Conservation (phyloP, 2,888 invertebrate genomes). For the Aporophyla nigra region DNA sequence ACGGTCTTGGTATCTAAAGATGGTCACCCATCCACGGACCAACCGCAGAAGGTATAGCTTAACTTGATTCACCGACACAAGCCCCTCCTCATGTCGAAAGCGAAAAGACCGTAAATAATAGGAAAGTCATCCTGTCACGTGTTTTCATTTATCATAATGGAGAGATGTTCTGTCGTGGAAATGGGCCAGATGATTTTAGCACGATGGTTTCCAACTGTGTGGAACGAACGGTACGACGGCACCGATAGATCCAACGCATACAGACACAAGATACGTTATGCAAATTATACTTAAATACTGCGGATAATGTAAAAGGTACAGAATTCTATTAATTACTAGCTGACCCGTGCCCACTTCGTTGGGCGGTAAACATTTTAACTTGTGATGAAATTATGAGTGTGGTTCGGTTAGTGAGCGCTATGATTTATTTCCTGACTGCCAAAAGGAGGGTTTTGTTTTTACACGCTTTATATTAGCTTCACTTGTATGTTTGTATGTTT, state of each 20-base stretch:
- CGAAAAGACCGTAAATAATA: slow-evolving; percentile 25
- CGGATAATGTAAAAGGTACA: not conserved
- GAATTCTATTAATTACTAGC: not conserved
- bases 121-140: slow-evolving; percentile 25
- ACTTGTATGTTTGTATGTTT: no score
- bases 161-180: slow-evolving; percentile 33
- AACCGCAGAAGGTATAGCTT: no score
- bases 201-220: slow-evolving; percentile 14
- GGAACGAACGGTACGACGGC: slow-evolving; percentile 16
- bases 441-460: no score
- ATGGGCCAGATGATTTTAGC: slow-evolving; percentile 32
- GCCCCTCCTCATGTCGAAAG: not conserved
- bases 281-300: not conserved
- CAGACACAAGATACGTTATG: not conserved
- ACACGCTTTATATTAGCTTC: no score
- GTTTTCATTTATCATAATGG: slow-evolving; percentile 20
- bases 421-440: no score
- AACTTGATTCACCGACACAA: no score
- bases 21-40: no score
- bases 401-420: no score
- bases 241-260: not conserved
- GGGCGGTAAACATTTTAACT: no score
- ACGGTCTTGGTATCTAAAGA: no score
- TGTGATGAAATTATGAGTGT: no score
- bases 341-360: no score